Percentiles rank a stretch among this genome's conserved stretches.
phyloP scores from a whole-genome alignment of 2,113 vertebrate species.

The Ariopsis seemanni region DNA sequence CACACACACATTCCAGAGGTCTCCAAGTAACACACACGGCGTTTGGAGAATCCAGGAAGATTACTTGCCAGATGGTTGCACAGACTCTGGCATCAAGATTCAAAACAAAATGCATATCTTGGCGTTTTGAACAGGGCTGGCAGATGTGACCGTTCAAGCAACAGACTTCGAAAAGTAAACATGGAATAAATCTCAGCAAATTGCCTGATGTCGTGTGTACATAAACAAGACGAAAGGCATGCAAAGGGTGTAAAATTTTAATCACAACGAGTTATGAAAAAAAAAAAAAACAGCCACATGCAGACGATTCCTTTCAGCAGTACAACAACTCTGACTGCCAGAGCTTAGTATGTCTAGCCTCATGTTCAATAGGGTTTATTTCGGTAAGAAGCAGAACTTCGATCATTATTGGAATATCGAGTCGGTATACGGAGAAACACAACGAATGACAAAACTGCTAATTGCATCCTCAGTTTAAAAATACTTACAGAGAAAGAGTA shows the following conservation, averaged over 20 bases:
- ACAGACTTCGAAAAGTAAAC: constrained; percentile 36
- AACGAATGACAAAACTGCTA: not conserved
- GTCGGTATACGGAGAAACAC: not conserved
- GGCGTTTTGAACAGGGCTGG: constrained; percentile 30
- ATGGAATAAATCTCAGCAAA: constrained; percentile 17
- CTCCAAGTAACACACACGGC: constrained; percentile 21
- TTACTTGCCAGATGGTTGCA: constrained; percentile 36
- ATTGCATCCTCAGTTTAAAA: not conserved
- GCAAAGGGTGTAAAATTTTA: constrained; percentile 1
- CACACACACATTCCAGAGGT: not conserved
- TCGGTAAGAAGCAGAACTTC: not conserved
- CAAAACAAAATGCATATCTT: constrained; percentile 38
- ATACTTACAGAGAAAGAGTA: not conserved
- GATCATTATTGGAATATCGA: too few relatives aligned
- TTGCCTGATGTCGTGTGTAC: constrained; percentile 8
- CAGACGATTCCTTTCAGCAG: not conserved
- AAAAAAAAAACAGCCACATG: not conserved
- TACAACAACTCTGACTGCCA: not conserved
- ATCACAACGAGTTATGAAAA: not conserved
- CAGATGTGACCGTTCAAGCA: constrained; percentile 43
- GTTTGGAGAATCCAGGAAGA: constrained; percentile 26
- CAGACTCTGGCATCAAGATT: constrained; percentile 40
- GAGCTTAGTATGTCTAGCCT: not conserved
- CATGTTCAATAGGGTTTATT: not conserved
- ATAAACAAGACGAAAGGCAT: constrained; percentile 1